These are phyloP conservation scores for Rhimphoctona megacephalus DNA, from an alignment of 2,888 invertebrate species.

Conservation along the genomic window DNA sequence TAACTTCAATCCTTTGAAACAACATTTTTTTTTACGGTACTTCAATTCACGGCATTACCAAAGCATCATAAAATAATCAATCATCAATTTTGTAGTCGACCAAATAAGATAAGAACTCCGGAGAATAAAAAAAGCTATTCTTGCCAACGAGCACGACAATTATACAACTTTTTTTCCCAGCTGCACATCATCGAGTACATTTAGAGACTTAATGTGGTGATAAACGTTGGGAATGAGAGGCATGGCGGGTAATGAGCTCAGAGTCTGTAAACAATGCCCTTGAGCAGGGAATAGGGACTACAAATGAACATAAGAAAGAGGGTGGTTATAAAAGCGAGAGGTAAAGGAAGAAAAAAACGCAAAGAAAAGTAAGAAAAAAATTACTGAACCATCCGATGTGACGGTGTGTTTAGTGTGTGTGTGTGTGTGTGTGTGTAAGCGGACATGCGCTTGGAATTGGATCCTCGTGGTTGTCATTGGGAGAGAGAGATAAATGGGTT, in stretches of 20 bases:
- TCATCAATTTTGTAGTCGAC: neutral
- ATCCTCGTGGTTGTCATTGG: slow-evolving; percentile 40
- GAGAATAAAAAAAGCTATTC: neutral
- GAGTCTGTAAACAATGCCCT: slow-evolving; percentile 8
- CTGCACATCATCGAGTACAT: slow-evolving; percentile 1
- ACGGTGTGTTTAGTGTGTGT: slow-evolving; percentile 2
- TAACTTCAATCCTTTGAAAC: too few relatives aligned
- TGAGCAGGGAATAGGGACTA: neutral
- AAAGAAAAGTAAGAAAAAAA: neutral
- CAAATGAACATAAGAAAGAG: slow-evolving; percentile 30
- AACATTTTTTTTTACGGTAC: too few relatives aligned
- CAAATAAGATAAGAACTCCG: neutral
- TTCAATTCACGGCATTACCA: neutral
- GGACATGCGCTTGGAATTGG: slow-evolving; percentile 61
- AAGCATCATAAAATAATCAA: neutral
- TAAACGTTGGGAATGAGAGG: slow-evolving; percentile 28
- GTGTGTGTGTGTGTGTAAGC: slow-evolving; percentile 18
- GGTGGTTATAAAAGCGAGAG: slow-evolving; percentile 11
- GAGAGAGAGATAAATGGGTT: slow-evolving; percentile 56
- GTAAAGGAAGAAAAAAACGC: slow-evolving; percentile 15
- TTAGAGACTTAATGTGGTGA: neutral
- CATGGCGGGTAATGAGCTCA: slow-evolving; percentile 23
- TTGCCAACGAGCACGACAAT: neutral
- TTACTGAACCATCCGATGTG: slow-evolving; percentile 42
- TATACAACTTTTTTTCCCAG: neutral